Evolutionary conservation across 1,140 invertebrate species (phyloP), one percentile per base, ranked within the genome.

Genomic region (Vanessa atalanta): DNA sequence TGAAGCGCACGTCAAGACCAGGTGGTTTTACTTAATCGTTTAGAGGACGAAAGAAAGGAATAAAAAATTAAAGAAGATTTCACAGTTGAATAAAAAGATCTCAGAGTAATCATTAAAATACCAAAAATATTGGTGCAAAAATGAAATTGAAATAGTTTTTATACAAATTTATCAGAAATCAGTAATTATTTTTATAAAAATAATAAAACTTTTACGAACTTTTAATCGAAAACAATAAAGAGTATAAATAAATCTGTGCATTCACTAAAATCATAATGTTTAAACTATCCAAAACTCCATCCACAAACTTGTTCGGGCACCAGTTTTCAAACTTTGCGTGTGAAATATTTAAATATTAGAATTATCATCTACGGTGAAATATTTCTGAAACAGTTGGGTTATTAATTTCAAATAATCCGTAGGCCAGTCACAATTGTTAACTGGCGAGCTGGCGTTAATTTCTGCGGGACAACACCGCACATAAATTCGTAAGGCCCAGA

Each of bases 381-480:
- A 69, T 69, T 61, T 26, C 23, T 57, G 53, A 43, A 66, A 72
- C 64, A 48, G 43, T 69, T 51, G 53, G 31, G 67, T 66, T 72
- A 72, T 72, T 72, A 72, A 72, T 72, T 65, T 66, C 71, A 68
- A 67, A 73, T 73, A 73, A 73, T 63, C 72, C 65, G 48, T 73
- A 73, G 66, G 47, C 72, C 55, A 53, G 53, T 61, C 55, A 57
- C 65, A 73, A 73, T 68, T 73, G 72, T 68, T 61, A 73, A 61
- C 72, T 73, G 26, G 65, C 65, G 65, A 70, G 15, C 57, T 50
- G 57, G 57, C 60, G 57, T 66, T 73, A 73, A 68, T 67, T 73
- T 63, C 65, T 60, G 64, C 55, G 67, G 55, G 51, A 66, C 55
- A 68, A 64, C 72, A 68, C 72, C 72, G 72, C 72, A 68, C 72